Base-by-base conservation (phyloP, 1,140 invertebrate genomes). In the Lordiphosa collinella region DNA sequence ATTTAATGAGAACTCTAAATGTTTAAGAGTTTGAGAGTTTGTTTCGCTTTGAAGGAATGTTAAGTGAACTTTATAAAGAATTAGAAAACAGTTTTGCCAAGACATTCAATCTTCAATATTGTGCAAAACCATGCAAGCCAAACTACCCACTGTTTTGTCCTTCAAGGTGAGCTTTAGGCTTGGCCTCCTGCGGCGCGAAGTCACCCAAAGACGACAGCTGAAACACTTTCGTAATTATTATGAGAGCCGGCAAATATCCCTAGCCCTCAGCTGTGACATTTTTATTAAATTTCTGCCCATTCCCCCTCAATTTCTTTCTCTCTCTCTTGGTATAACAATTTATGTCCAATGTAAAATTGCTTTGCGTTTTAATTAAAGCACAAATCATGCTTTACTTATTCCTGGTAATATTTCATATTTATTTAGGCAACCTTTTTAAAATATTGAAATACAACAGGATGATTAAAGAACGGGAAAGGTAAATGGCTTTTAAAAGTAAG, bases 171-270 rank as follows among this genome's bases (percentile, higher is more conserved):
- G 12, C 34, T 41, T 18, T 37, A 61, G 46, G 65, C 61, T 50
- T 46, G 22, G 12, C 48, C 11, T 14, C 35, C 48, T 18, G 43
- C 50, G 41, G 41, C 13, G 48, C 56, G 44, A 51, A 62, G 51
- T 51, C 38, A 31, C 14, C 35, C 35, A 16, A 44, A 44, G 44
- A 36, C 51, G 68, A 72, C 62, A 72, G 62, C 61, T 72, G 61
- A 47, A 51, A 54, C 48, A 65, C 71, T 54, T 66, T 72, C 62
- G 66, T 72, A 73, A 73, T 73, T 73, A 73, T 72, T 55, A 55
- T 66, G 48, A 63, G 68, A 58, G 66, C 35, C 40, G 16, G 41
- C 36, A 29, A 41, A 32, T 25, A 40, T 40, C 36, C 61, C 53
- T 38, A 31, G 13, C 34, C 52, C 51, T 67, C 68, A 66, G 56